Evolutionary conservation across 2,888 invertebrate species (phyloP), one percentile per base, ranked within the genome.

Genomic region (Nymphalis urticae): DNA sequence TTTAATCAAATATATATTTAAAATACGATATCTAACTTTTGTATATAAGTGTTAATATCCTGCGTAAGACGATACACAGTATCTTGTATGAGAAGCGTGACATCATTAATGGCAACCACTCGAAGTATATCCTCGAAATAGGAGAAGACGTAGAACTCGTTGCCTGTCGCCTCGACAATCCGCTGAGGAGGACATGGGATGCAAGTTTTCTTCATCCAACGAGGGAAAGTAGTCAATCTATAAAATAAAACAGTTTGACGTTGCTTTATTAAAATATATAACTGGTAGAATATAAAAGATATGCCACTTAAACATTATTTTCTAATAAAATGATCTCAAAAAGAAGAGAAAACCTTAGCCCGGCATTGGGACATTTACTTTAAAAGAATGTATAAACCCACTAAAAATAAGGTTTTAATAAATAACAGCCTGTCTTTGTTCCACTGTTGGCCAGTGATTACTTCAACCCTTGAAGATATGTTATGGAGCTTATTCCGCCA

Each of bases 191-290:
- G 93, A 71, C 96, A 96, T 51, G 95, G 94, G 0, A 97, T 81
- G 79, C 98, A 98, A 0, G 96, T 96, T 16, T 95, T 95, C 76
- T 95, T 93, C 96, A 97, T 96, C 98, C 98, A 98, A 10, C 98
- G 95, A 0, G 96, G 94, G 80, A 98, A 97, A 0, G 93, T 85
- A 77, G 95, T 96, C 8, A 97, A 84, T 71, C 96, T 96, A 79
- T 27, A 27, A 36, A 16, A 32, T n/a, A 6, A 42, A 42, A 13
- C 13, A 13, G 42, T 42, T 42, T 42, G 27, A 27, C 27, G 27
- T 32, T 32, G 27, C 6, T 32, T 6, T 32, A 6, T 6, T 32
- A 32, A 32, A 17, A 48, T 42, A 9, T 59, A 2, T 13, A 8
- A 47, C 5, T 47, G 24, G 24, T 48, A 10, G 16, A 36, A 9